phyloP scores from a whole-genome alignment of 2,113 vertebrate species.

The Lamprotornis superbus region DNA sequence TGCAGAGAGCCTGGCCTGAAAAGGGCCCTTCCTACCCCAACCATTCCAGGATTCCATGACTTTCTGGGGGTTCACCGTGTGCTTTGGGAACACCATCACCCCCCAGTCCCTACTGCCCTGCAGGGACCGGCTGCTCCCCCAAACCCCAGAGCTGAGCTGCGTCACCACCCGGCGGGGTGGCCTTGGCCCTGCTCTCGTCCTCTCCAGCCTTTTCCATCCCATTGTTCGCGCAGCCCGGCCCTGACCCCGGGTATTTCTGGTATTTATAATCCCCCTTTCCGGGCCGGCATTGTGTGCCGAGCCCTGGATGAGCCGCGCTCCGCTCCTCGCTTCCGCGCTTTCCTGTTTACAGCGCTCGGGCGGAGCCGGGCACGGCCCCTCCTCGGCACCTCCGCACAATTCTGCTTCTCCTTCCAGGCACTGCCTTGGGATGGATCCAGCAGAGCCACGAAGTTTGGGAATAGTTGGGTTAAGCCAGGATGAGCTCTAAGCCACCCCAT shows the following conservation, averaged over 20 bases:
- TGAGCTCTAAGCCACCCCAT: fast-evolving
- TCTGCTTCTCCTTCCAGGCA: background rate
- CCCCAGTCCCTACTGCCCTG: background rate
- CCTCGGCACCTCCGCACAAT: background rate
- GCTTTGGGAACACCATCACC: fast-evolving
- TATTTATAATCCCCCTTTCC: constrained; percentile 79
- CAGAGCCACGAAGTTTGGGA: fast-evolving
- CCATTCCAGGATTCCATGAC: background rate
- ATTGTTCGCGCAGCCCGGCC: constrained; percentile 69
- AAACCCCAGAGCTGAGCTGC: fast-evolving
- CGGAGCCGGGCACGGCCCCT: background rate
- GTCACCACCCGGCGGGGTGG: fast-evolving
- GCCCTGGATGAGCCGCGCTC: constrained; percentile 64
- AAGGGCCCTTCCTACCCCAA: background rate
- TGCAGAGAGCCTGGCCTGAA: background rate
- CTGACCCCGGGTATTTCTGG: constrained; percentile 78
- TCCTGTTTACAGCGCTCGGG: constrained; percentile 76
- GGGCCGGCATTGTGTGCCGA: constrained; percentile 68
- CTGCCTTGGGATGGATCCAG: too few species aligned
- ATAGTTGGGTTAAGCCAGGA: fast-evolving
- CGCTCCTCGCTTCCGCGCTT: constrained; percentile 68
- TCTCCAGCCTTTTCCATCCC: constrained; percentile 35
- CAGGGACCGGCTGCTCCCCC: fast-evolving
- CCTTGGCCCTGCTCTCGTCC: background rate
- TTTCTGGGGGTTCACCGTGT: fast-evolving